A percentile compares a stretch with the other conserved stretches of the same genome.
phyloP scores from a whole-genome alignment of 2,113 vertebrate genomes.

The Pteruthius melanotis region DNA sequence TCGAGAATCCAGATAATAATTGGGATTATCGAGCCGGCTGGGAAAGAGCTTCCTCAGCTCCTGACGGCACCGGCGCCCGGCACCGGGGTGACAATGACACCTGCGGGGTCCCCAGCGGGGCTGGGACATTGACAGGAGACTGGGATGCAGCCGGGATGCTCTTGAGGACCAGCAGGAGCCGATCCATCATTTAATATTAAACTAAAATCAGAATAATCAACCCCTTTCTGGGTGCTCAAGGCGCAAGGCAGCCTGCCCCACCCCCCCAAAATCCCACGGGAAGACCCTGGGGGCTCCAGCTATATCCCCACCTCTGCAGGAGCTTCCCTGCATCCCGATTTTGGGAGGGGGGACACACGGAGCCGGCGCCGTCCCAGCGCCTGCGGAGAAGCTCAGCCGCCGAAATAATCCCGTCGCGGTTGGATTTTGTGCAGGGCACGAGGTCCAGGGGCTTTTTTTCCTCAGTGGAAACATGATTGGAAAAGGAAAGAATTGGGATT shows the following conservation, averaged over 20 bases:
- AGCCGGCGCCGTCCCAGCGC: neutral
- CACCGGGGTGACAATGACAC: neutral
- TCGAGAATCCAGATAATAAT: constrained; percentile 44
- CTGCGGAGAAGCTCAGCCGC: neutral
- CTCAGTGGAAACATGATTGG: constrained; percentile 13
- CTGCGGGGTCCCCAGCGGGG: rapidly evolving
- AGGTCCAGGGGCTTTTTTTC: neutral
- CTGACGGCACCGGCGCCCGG: neutral
- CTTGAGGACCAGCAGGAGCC: neutral
- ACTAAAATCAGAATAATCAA: neutral
- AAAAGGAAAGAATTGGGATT: constrained; percentile 25
- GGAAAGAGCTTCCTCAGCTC: neutral
- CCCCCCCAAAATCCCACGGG: rapidly evolving
- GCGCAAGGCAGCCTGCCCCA: rapidly evolving
- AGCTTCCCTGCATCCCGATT: neutral
- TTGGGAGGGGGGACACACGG: neutral
- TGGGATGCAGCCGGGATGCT: neutral
- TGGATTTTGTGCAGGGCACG: constrained; percentile 6
- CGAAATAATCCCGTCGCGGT: neutral
- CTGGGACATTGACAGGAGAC: rapidly evolving
- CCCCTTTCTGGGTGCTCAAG: rapidly evolving
- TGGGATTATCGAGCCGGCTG: constrained; percentile 52
- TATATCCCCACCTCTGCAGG: neutral
- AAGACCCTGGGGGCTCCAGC: rapidly evolving
- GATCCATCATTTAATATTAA: neutral